These are phyloP conservation scores for Condylura cristata DNA, from an alignment of 2,113 vertebrate species.

Conservation along the genomic window DNA sequence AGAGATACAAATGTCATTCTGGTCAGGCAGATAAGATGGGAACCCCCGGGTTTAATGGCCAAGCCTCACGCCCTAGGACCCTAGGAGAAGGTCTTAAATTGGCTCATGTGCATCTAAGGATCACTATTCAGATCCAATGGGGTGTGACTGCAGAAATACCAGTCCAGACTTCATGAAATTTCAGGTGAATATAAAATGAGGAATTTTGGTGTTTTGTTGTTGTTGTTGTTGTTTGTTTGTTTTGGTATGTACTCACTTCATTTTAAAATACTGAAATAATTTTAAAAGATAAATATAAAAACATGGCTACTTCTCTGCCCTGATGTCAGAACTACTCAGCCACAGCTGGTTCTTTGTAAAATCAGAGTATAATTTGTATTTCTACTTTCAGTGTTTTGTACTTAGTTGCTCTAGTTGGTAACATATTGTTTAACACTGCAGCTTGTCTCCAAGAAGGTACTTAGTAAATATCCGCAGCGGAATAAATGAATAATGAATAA, in stretches of 20 bases:
- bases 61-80: background rate
- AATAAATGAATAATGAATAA: background rate
- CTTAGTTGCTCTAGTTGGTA: background rate
- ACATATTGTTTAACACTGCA: background rate
- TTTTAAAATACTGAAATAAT: background rate
- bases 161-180: background rate
- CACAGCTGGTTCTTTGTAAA: background rate
- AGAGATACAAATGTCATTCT: background rate
- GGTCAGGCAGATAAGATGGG: background rate
- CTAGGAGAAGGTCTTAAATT: background rate
- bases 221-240: too few species aligned
- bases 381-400: background rate
- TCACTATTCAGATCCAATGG: background rate
- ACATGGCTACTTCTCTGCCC: background rate
- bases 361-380: background rate
- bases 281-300: background rate
- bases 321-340: background rate
- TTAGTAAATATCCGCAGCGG: background rate
- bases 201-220: too few species aligned
- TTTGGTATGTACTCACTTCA: background rate
- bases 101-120: background rate
- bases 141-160: background rate
- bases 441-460: background rate
- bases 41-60: background rate
- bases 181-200: background rate